Conservation (phyloP, 1,140 invertebrate genomes). For the Ganaspis sp. region DNA sequence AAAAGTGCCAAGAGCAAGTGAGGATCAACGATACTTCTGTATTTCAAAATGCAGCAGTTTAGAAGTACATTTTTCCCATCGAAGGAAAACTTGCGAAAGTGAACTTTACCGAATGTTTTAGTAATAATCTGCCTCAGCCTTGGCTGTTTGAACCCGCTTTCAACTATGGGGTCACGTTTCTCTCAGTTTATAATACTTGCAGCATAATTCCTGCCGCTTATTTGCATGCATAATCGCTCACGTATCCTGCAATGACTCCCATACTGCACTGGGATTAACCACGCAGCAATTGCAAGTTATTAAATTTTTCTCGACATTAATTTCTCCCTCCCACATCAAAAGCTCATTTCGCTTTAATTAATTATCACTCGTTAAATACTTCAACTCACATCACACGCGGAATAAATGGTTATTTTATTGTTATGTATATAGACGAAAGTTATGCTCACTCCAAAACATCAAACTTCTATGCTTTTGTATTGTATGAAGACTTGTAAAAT, state of each 20-base stretch:
- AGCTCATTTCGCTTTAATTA: background rate
- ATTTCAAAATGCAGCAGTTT: constrained; percentile 4
- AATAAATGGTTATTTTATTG: too few species aligned
- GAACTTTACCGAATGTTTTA: background rate
- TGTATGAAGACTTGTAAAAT: too few species aligned
- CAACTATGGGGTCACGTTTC: background rate
- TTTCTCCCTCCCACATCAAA: background rate
- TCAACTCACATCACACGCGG: too few species aligned
- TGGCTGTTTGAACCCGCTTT: background rate
- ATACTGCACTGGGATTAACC: background rate
- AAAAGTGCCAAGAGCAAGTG: constrained; percentile 4
- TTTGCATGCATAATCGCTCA: background rate
- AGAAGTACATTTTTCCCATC: constrained; percentile 5
- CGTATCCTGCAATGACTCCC: constrained; percentile 1
- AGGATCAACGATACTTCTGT: constrained; percentile 9
- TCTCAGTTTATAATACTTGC: background rate
- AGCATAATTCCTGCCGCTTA: background rate
- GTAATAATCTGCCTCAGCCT: background rate
- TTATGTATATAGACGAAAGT: too few species aligned
- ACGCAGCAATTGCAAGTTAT: background rate
- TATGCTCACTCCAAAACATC: too few species aligned
- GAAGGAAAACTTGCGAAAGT: constrained; percentile 11
- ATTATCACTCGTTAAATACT: background rate
- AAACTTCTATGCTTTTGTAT: too few species aligned
- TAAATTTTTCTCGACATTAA: background rate